A percentile compares a stretch with the other conserved stretches of the same genome.
Conservation (phyloP, 2,797 vertebrate genomes). For the Coilia nasus region DNA sequence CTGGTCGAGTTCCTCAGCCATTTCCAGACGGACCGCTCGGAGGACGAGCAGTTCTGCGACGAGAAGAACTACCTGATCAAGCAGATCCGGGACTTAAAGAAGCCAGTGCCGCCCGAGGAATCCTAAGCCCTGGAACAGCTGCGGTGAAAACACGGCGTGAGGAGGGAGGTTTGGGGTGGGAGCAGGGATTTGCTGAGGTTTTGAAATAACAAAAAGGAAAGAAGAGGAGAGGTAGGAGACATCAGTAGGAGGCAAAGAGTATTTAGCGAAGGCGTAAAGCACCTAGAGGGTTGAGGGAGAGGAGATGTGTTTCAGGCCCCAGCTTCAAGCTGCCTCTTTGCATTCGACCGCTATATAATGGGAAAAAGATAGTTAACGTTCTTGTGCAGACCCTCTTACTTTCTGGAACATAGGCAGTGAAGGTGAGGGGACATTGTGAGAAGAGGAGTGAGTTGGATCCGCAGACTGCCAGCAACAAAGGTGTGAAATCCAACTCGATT, state of each 20-base stretch:
- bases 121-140: constrained; percentile 52
- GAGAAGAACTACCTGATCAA: constrained; percentile 86
- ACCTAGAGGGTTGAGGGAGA: constrained; percentile 20
- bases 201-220: neutral
- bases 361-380: constrained; percentile 55
- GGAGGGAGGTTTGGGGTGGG: constrained; percentile 47
- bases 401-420: constrained; percentile 53
- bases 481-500: constrained; percentile 21
- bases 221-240: neutral
- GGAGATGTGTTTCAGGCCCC: neutral
- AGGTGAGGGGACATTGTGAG: constrained; percentile 36
- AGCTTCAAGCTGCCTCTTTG: neutral
- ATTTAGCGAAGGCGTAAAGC: neutral
- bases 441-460: constrained; percentile 13
- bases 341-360: constrained; percentile 61
- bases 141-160: neutral
- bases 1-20: constrained; percentile 81
- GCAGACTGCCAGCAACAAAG: constrained; percentile 14
- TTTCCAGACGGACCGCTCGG: constrained; percentile 80
- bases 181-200: constrained; percentile 27
- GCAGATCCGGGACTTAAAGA: constrained; percentile 83
- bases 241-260: neutral
- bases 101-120: constrained; percentile 70
- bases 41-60: constrained; percentile 84
- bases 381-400: constrained; percentile 54